Percentiles rank a stretch among this genome's conserved stretches.
phyloP scores from a whole-genome alignment of 2,888 invertebrate species.

The Spisula subtruncata region DNA sequence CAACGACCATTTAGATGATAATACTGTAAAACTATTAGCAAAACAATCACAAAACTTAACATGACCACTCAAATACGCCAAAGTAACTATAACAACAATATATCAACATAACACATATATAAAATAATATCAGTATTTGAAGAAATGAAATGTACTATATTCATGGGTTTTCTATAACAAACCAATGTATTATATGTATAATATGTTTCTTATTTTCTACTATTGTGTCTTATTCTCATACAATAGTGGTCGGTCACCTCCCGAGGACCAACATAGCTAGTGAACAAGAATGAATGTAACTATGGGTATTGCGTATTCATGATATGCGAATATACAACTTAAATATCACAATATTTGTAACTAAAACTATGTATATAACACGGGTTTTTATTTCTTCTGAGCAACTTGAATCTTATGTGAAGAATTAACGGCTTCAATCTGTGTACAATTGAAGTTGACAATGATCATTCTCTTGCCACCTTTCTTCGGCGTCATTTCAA shows the following conservation, averaged over 20 bases:
- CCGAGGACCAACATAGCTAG: too few species aligned
- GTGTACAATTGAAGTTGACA: conserved; percentile 95
- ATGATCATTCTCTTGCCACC: conserved; percentile 94
- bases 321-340: neutral
- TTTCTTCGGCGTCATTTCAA: conserved; percentile 93
- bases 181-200: too few species aligned
- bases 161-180: too few species aligned
- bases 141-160: neutral
- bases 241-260: too few species aligned
- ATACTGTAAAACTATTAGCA: neutral
- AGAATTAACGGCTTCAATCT: conserved; percentile 93
- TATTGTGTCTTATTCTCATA: too few species aligned
- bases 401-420: neutral
- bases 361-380: neutral
- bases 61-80: neutral
- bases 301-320: neutral
- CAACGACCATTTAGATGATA: neutral
- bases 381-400: neutral
- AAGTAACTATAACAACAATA: neutral
- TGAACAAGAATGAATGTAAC: too few species aligned
- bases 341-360: neutral
- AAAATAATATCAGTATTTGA: neutral
- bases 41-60: neutral
- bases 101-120: neutral
- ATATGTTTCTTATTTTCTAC: too few species aligned